Conservation (phyloP, 2,888 invertebrate genomes). For the Rotaria socialis region DNA sequence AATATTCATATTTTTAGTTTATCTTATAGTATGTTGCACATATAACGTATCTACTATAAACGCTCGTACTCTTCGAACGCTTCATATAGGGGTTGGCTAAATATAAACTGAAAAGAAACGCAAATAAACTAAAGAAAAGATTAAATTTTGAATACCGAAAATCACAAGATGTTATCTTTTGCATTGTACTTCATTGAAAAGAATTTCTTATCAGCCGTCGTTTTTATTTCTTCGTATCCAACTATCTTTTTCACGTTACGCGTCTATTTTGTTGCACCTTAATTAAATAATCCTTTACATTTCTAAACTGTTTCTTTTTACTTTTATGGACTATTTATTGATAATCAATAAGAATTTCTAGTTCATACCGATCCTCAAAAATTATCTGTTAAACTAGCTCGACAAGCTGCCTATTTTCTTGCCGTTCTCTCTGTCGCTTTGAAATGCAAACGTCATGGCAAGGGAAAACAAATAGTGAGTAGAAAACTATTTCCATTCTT, state of each 20-base stretch:
- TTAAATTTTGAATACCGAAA: too few species aligned
- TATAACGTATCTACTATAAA: neutral
- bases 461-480: neutral
- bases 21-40: neutral
- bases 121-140: neutral
- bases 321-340: neutral
- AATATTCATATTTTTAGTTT: neutral
- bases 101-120: neutral
- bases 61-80: neutral
- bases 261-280: neutral
- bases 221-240: neutral
- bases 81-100: neutral
- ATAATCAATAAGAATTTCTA: neutral
- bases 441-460: neutral
- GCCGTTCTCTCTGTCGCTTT: neutral
- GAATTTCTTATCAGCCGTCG: neutral
- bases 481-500: neutral
- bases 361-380: neutral
- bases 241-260: neutral
- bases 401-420: neutral
- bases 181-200: neutral
- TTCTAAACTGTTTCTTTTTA: neutral
- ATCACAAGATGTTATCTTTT: neutral
- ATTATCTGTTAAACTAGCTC: neutral
- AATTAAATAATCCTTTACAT: neutral